These are phyloP conservation scores for Phylloscopus trochilus DNA, from an alignment of 2,113 vertebrate species.

Conservation along the genomic window DNA sequence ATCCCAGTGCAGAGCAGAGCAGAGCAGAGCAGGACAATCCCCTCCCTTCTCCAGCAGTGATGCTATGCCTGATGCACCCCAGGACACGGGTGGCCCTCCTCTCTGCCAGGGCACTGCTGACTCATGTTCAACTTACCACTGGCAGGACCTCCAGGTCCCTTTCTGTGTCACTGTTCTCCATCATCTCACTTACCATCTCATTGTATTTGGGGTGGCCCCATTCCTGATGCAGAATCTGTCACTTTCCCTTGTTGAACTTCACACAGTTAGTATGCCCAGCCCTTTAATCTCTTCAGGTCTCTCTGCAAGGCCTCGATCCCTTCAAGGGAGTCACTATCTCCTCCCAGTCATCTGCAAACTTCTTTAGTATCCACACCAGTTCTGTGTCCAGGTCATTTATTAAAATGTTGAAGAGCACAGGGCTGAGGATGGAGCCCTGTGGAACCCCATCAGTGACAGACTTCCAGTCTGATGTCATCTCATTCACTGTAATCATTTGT, in stretches of 20 bases:
- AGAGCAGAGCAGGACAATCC: too few relatives aligned
- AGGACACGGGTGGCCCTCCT: accelerated
- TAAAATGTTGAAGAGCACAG: neutral
- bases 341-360: neutral
- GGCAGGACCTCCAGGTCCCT: too few relatives aligned
- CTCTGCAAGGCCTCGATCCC: too few relatives aligned
- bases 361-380: neutral
- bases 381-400: neutral
- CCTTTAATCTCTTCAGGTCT: neutral
- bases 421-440: neutral
- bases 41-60: too few relatives aligned
- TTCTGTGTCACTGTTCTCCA: neutral
- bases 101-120: neutral
- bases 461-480: neutral
- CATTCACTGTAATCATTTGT: neutral
- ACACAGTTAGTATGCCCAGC: neutral
- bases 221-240: neutral
- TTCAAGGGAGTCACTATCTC: accelerated
- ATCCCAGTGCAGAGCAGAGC: too few relatives aligned
- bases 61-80: neutral
- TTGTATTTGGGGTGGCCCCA: neutral
- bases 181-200: neutral
- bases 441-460: neutral
- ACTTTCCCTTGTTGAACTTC: neutral
- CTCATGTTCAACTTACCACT: accelerated